Base-by-base conservation (phyloP, 2,888 invertebrate genomes). In the Rosalia funebris region DNA sequence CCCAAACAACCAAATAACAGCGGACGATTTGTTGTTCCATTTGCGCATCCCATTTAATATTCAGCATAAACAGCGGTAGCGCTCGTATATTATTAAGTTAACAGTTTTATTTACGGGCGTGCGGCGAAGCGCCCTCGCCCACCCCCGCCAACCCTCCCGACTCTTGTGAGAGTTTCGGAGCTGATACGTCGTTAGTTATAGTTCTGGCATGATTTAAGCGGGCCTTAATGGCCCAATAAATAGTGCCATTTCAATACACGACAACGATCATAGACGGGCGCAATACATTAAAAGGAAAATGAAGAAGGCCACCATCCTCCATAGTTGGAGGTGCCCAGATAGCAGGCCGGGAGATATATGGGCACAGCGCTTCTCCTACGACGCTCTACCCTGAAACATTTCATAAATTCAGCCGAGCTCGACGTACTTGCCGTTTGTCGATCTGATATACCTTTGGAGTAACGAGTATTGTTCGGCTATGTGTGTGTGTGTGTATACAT, bases 171-270 rank as follows among this genome's bases (percentile, higher is more conserved):
- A 74, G 79, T 59, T 60, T 54, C 60, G 55, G 31, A 58, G 59
- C 62, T 62, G 65, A 81, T 79, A 79, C 76, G 78, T 78, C 77
- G 79, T 77, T 83, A 84, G 83, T 84, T 84, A 83, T 81, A 82
- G 84, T 83, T 82, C 65, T 74, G 79, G 80, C 80, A 84, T 85
- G 85, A 84, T 85, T 85, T 85, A 84, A 84, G 82, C 82, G 79
- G 81, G 81, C 83, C 84, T 84, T 85, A 85, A 85, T 85, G 84
- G 85, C 83, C 83, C 84, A 83, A 85, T 84, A 85, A 84, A 85
- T 85, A 85, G 83, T 81, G 79, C 82, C 82, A 84, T 84, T 84
- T 84, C 84, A 84, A 84, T 84, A 83, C 80, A 75, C 77, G 77
- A 79, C 79, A 79, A 78, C 80, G 80, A 81, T 81, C 81, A 79